These are phyloP conservation scores for Lysandra bellargus DNA, from an alignment of 2,888 invertebrate species.

Conservation along the genomic window DNA sequence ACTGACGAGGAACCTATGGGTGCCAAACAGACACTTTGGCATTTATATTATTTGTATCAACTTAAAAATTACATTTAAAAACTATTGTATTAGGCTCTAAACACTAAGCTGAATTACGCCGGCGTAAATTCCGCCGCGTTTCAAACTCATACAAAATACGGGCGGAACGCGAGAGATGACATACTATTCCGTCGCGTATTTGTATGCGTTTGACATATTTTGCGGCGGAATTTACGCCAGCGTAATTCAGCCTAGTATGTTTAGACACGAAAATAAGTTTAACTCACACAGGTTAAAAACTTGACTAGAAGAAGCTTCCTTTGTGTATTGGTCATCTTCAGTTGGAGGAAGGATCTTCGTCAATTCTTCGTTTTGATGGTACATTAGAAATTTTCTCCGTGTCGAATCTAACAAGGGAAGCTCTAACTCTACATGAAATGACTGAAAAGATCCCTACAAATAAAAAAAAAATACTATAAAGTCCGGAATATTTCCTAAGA, in stretches of 20 bases:
- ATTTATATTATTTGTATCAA: neutral
- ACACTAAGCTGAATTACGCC: no score
- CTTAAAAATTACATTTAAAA: no score
- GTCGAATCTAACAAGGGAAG: slow-evolving; percentile 76
- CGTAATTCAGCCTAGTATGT: no score
- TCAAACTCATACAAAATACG: no score
- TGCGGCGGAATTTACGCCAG: no score
- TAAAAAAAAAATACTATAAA: neutral
- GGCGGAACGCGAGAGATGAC: no score
- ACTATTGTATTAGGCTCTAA: no score
- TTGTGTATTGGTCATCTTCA: slow-evolving; percentile 52
- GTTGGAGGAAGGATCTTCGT: slow-evolving; percentile 60
- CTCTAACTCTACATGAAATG: slow-evolving; percentile 77
- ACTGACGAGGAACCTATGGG: no score
- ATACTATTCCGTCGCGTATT: no score
- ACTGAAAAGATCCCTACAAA: slow-evolving; percentile 59
- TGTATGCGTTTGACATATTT: no score
- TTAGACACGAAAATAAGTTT: neutral
- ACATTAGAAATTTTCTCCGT: slow-evolving; percentile 64
- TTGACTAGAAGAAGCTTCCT: slow-evolving; percentile 45
- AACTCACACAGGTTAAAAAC: neutral
- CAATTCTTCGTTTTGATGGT: slow-evolving; percentile 57
- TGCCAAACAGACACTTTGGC: neutral
- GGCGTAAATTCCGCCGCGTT: no score
- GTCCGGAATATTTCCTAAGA: neutral